Evolutionary conservation across 2,113 vertebrate genomes (phyloP), one percentile per base, ranked within the genome.

Genomic region (Thunnus thynnus): DNA sequence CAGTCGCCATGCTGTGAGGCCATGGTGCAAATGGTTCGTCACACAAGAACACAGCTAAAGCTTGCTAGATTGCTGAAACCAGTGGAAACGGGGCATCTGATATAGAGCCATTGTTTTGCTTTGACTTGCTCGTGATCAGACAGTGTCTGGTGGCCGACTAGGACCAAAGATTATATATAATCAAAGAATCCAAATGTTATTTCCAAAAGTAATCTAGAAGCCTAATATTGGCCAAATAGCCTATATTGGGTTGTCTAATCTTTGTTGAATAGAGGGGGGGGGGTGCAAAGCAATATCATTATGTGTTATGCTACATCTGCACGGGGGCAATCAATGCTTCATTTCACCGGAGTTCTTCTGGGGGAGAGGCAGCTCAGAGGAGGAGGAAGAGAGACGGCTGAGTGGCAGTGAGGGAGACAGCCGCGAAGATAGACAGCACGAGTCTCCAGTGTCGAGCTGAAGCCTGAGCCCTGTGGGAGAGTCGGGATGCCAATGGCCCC

Each of bases 301-400:
- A 91, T 91, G 77, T 88, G 86, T 91, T 89, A 89, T 70, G 58
- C 86, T 90, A 76, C 22, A 55, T 79, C 72, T 77, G 78, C 88
- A 82, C 86, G 80, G 84, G 89, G 87, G 82, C 89, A 93, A 90
- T 88, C 90, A 90, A 90, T 91, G 90, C 86, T 87, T 88, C 86
- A 86, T 93, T 91, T 91, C 89, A 89, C 86, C 83, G 68, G 54
- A 85, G 78, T 79, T 70, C 80, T 80, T 80, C 50, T 76, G 82
- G 76, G 74, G 55, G 54, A 67, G 76, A 64, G 30, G 75, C 54
- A 54, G 30, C 76, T 82, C 68, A 51, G 74, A 76, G 76, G 57
- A 72, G 52, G 68, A 61, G 44, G 52, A 30, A n/a, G 58, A 50
- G 74, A 51, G 36, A 77, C 10, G 66, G 58, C 30, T 57, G 77